Conservation (phyloP, 2,797 vertebrate species). For the Fistularia commersonii region DNA sequence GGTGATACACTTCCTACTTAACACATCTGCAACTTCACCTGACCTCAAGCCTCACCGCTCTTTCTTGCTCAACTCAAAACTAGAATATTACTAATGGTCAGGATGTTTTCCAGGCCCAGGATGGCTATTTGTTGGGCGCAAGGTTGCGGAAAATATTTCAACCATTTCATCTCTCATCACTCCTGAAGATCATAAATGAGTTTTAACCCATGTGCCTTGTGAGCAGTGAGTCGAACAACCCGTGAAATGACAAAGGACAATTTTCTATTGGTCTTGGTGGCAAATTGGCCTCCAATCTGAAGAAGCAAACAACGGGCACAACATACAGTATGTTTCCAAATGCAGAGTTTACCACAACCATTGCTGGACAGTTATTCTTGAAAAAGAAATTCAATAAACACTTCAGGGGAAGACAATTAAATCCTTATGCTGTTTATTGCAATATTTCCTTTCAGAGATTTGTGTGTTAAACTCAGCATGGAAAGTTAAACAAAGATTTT, state of each 20-base stretch:
- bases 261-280: slow-evolving; percentile 47
- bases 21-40: slow-evolving; percentile 10
- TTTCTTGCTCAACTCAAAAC: slow-evolving; percentile 21
- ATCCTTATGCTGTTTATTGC: slow-evolving; percentile 1
- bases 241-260: slow-evolving; percentile 44
- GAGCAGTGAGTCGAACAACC: slow-evolving; percentile 30
- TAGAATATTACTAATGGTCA: slow-evolving; percentile 40
- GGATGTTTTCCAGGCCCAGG: slow-evolving; percentile 40
- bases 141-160: too few relatives aligned
- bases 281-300: slow-evolving; percentile 28
- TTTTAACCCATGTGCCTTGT: too few relatives aligned
- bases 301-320: slow-evolving; percentile 26
- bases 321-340: slow-evolving; percentile 60
- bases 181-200: too few relatives aligned
- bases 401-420: slow-evolving; percentile 2
- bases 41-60: neutral
- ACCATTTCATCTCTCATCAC: too few relatives aligned
- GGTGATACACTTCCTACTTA: slow-evolving; percentile 36
- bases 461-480: neutral
- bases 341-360: slow-evolving; percentile 25
- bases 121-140: slow-evolving; percentile 18
- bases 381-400: slow-evolving; percentile 15
- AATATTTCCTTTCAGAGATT: neutral
- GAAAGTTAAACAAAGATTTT: too few relatives aligned
- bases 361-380: slow-evolving; percentile 31